Base-by-base conservation (phyloP, 2,113 vertebrate species). In the Muntiacus reevesi region DNA sequence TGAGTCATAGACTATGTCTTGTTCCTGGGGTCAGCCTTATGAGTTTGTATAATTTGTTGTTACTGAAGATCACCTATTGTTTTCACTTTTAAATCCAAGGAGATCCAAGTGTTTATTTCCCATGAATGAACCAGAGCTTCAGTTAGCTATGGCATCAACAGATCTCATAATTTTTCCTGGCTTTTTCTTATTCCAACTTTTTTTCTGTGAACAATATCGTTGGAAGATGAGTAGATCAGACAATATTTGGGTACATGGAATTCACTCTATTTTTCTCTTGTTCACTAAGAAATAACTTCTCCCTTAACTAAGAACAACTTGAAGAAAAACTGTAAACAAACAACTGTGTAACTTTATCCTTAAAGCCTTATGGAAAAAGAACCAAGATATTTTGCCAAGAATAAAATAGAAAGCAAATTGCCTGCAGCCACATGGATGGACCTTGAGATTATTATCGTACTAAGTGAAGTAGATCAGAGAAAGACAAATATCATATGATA, bases 1-100 rank as follows among this genome's bases (percentile, higher is more conserved):
- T 95, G 86, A 30, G 90, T 95, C 79, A 79, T 59, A 87, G n/a
- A 55, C 55, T 45, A 25, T 25, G 11, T 47, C 92, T 52, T 82
- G 71, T 71, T 36, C 33, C 4, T 40, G 47, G 57, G 28, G 74
- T 12, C 71, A 83, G 82, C 59, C 33, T 54, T 87, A 52, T 86
- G 36, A 64, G 27, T 59, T 59, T 95, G 14, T 82, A 6, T 14
- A 54, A 54, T 59, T 25, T 62, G 4, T 43, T 83, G 2, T 88
- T 21, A 8, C 54, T 79, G 4, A 30, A 55, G 27, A 30, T 17
- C 23, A 10, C 50, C 33, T 83, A 3, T 36, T 36, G 47, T 71
- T 74, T 33, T 13, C 52, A 33, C 16, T 67, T 45, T 27, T 60
- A 40, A 76, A 25, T 86, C 28, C 36, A 47, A 7, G 30, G 11